Evolutionary conservation across 2,888 invertebrate genomes (phyloP).

Genomic region (Drosophila anomalata): DNA sequence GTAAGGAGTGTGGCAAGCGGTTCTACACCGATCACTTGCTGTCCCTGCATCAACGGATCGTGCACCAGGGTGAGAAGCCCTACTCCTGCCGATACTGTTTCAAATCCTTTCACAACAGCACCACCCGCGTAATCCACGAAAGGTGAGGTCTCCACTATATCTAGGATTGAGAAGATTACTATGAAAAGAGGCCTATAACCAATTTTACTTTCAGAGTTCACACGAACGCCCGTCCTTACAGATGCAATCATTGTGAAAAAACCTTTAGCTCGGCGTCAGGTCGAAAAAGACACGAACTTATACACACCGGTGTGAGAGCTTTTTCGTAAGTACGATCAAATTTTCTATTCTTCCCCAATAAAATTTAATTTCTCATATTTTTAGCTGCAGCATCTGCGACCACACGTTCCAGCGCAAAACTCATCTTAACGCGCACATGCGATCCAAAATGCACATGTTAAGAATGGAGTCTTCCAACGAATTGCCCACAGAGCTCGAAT

Average conservation of each 20-base stretch:
- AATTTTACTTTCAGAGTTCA: slow-evolving; percentile 63
- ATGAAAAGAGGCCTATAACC: too few relatives aligned
- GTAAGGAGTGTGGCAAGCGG: slow-evolving; percentile 44
- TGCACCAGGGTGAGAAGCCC: slow-evolving; percentile 81
- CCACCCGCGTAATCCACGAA: slow-evolving; percentile 77
- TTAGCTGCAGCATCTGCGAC: slow-evolving; percentile 56
- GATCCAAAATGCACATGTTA: slow-evolving; percentile 52
- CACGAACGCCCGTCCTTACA: slow-evolving; percentile 79
- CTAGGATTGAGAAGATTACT: too few relatives aligned
- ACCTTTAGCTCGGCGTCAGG: slow-evolving; percentile 78
- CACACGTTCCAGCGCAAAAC: slow-evolving; percentile 63
- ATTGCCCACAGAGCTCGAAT: neutral
- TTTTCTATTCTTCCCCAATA: neutral
- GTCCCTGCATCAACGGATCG: slow-evolving; percentile 52
- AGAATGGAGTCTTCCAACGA: slow-evolving; percentile 2
- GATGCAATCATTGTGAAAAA: slow-evolving; percentile 73
- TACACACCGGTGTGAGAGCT: slow-evolving; percentile 57
- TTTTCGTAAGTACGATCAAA: slow-evolving; percentile 51
- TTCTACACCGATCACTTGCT: slow-evolving; percentile 64
- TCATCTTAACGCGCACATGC: slow-evolving; percentile 63
- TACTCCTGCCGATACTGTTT: slow-evolving; percentile 77
- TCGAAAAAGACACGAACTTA: slow-evolving; percentile 74
- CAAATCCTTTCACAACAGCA: slow-evolving; percentile 77
- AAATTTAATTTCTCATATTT: neutral
- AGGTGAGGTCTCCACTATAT: slow-evolving; percentile 53